Evolutionary conservation across 2,113 vertebrate genomes (phyloP), one percentile per base, ranked within the genome.

Genomic region (Aptenodytes patagonicus): DNA sequence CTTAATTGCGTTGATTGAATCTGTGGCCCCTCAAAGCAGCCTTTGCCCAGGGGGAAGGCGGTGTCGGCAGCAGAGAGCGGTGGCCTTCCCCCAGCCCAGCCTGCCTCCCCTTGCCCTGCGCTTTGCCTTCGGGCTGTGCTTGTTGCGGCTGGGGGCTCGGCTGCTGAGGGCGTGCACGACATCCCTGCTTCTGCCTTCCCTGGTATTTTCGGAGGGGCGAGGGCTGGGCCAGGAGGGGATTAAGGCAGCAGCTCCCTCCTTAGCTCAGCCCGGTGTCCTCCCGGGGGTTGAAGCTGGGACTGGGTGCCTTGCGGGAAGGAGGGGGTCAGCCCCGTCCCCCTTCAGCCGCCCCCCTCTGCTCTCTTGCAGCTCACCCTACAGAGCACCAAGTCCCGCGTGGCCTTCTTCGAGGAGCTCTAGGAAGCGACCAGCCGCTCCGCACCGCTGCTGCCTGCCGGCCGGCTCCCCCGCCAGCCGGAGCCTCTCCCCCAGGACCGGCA

Each of bases 361-460:
- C 91, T 96, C 96, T 98, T 98, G 90, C 99, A 99, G 99, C 98
- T 99, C 65, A 99, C 99, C 64, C 98, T 99, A 25, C 99, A 99
- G 98, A 99, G 99, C 96, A 99, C 99, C 98, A 99, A 99, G 96
- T 98, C 99, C 98, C 99, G 99, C 17, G 99, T 99, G 98, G 99
- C 99, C 97, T 99, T 99, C 98, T 99, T 99, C 94, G 99, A 99
- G 96, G 99, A 99, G 93, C 99, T 99, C 57, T 99, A 98, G 96
- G 92, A 68, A 15, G 55, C 8, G 13, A 61, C 83, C 32, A 1
- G 6, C 91, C 10, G 28, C 88, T 69, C 76, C 20, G 1, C 80
- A 6, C 87, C 12, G 25, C 96, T 47, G 95, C 96, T 79, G 93
- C 81, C 82, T 8, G 54, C 12, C 4, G 25, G 46, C 54, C 7